Conservation (phyloP, 2,113 vertebrate genomes). For the Potamarius usumacintae region DNA sequence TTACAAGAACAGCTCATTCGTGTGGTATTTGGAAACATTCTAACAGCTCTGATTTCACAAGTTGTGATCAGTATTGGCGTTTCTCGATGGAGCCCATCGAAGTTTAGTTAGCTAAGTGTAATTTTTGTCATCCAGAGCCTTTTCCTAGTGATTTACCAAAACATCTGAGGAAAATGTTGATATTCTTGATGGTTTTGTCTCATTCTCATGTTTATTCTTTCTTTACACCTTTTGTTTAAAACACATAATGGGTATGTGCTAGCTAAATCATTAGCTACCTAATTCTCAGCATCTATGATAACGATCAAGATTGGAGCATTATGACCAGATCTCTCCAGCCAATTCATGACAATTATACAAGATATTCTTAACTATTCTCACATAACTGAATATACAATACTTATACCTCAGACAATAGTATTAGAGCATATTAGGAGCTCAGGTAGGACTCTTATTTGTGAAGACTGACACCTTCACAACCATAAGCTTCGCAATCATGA, state of each 20-base stretch:
- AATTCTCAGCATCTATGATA: not conserved
- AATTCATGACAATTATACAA: not conserved
- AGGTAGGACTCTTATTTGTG: not conserved
- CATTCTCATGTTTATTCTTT: not conserved
- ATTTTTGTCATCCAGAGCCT: not conserved
- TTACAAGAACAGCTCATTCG: not conserved
- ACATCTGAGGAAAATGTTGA: not conserved
- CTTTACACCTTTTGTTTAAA: not conserved
- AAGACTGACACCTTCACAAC: constrained; percentile 38
- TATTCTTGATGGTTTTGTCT: not conserved
- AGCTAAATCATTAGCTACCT: not conserved
- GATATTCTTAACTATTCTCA: not conserved
- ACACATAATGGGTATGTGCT: not conserved
- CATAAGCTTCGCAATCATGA: constrained; percentile 59
- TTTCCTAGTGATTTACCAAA: not conserved
- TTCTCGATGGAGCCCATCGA: not conserved
- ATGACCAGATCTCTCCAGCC: not conserved
- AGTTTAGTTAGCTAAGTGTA: not conserved
- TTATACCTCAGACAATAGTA: not conserved
- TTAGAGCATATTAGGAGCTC: not conserved
- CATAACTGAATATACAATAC: not conserved
- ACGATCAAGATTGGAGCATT: not conserved
- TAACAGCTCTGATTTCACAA: not conserved
- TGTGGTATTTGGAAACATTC: not conserved
- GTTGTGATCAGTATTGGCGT: not conserved